Base-by-base conservation (phyloP, 1,140 invertebrate genomes). In the Tetragonula clypearis region DNA sequence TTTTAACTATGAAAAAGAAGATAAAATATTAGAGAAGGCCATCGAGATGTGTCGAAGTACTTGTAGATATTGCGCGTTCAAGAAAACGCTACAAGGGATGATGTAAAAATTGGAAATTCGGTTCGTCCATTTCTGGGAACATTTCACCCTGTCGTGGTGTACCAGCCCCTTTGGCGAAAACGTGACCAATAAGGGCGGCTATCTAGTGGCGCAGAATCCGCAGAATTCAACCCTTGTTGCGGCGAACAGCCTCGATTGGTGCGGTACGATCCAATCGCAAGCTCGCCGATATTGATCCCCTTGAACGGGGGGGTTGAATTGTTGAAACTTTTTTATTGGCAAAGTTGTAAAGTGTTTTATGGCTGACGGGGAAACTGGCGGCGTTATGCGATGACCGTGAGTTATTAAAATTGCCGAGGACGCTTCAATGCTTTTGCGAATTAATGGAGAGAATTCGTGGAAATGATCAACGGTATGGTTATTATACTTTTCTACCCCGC, bases 291-390 rank as follows among this genome's bases (percentile, higher is more conserved):
- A 93, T 93, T 93, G 92, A 93, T 93, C 92, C 53, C 19, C 75
- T 21, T 17, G 30, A 56, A 65, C 23, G 66, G 65, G 71, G 41
- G 71, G 41, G 73, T 76, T 82, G 73, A 88, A 91, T 90, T 91
- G 88, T 91, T 91, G 78, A 90, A 92, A 91, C 74, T 92, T 93
- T 92, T 93, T 93, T 93, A 93, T 91, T 88, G 85, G 85, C 74
- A 35, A 82, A 89, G 91, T 91, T 92, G 89, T 92, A 92, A 92
- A 93, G 88, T 92, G 90, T 88, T 93, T 92, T 92, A 93, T 76
- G 90, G 87, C 73, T 60, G 71, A 83, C 86, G 78, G 49, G 72
- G 85, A 88, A 56, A 90, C 88, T 85, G 86, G 85, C 86, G 81
- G 75, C 87, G 88, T 92, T 90, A 91, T 82, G 73, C 53, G 87